Evolutionary conservation across 2,797 vertebrate species (phyloP), one percentile per base, ranked within the genome.

Genomic region (Eupleurogrammus muticus): DNA sequence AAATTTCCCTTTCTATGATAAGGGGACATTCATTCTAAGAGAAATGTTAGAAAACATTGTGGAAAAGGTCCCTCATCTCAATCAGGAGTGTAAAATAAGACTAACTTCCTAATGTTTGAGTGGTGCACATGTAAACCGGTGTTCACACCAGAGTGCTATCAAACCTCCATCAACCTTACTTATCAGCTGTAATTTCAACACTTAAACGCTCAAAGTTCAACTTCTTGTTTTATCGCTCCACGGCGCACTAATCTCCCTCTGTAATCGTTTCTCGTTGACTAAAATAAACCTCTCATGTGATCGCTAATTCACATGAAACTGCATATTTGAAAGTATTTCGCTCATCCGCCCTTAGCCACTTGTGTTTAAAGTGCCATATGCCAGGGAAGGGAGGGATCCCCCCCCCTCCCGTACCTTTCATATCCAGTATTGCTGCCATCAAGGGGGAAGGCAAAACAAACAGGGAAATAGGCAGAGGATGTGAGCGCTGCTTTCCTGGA

Each of bases 401-500:
- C 53, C 28, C 36, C 8, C 53, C 28, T 32, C 8, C 44, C 36
- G 56, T 59, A 50, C 34, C 32, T 50, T 67, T 42, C 21, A 56
- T 65, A 64, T 78, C 42, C 23, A 55, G 59, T n/a, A 14, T 51
- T 53, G 52, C 64, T 77, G 42, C 50, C 70, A 66, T 73, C 59
- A 76, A 66, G 49, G 40, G 21, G 40, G 21, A 77, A 70, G 66
- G 59, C 60, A 58, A 84, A 76, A 86, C 71, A 70, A 81, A 86
- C 65, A 76, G 70, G 64, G 69, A 72, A 83, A 78, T 24, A 87
- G 66, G 66, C 66, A 66, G 53, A 80, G 75, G 67, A 87, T 81
- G 80, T 56, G 74, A 77, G 52, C 13, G 72, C 50, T 77, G 69
- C 79, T 79, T 83, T 85, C 76, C 73, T 70, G 65, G 65, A 86